Conservation (phyloP, 2,113 vertebrate species). For the Pipra filicauda region DNA sequence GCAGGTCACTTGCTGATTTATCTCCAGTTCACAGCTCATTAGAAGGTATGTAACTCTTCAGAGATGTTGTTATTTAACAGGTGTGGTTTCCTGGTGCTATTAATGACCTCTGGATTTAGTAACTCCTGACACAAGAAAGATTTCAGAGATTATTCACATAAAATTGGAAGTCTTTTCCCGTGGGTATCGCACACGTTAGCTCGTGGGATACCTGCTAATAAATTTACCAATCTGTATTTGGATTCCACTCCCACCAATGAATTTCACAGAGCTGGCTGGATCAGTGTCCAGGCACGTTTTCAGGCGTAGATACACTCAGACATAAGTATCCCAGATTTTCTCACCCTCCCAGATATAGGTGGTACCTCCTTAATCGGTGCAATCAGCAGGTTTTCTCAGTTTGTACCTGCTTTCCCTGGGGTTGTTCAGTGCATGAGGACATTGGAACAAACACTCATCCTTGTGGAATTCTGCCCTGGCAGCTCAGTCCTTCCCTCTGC, state of each 20-base stretch:
- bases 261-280: not conserved
- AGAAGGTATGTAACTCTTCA: conserved; percentile 26
- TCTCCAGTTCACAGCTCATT: conserved; percentile 35
- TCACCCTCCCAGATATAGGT: not conserved
- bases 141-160: not conserved
- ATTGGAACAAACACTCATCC: not conserved
- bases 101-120: not conserved
- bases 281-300: not conserved
- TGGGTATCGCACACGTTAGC: not conserved
- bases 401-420: not conserved
- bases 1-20: conserved; percentile 54
- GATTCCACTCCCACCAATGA: not conserved
- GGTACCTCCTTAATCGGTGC: not conserved
- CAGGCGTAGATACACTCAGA: not conserved
- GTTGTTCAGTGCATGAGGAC: not conserved
- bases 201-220: not conserved
- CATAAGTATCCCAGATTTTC: not conserved
- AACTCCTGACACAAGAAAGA: not conserved
- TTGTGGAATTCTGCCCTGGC: not conserved
- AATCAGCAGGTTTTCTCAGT: not conserved
- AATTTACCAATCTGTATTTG: not conserved
- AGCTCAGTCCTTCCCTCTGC: not conserved
- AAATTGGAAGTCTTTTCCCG: not conserved
- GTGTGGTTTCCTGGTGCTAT: not conserved
- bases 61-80: conserved; percentile 37